Evolutionary conservation across 2,113 vertebrate genomes (phyloP), one percentile per base, ranked within the genome.

Genomic region (Bubo scandiacus): DNA sequence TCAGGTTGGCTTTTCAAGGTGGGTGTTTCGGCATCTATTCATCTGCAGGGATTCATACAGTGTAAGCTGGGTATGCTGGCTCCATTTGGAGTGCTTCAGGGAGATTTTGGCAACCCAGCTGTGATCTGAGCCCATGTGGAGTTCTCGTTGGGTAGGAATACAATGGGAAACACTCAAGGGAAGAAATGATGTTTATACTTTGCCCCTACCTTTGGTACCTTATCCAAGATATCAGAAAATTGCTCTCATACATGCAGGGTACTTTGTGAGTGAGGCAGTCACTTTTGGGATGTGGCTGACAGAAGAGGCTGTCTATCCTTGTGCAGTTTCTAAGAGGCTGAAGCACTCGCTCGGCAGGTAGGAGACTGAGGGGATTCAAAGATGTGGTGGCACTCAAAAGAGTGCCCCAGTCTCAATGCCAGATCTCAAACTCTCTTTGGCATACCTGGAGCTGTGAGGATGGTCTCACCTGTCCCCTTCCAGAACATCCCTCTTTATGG

Each of bases 281-380:
- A 34, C 26, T 72, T 92, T 15, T 45, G 63, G 38, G 43, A 72
- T 0, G 3, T 42, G 40, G 13, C 43, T 77, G 62, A 51, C 54
- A 70, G 32, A 95, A 57, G 32, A 83, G 26, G 6, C 12, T 52
- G 13, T 65, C 55, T 90, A 30, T 70, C 63, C 62, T 42, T 59
- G 12, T 36, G 71, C 51, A 36, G 38, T 15, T 49, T 9, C 30
- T 84, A 47, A 79, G 47, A 20, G 58, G 27, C 34, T 2, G 3
- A 66, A 61, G 54, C 36, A 18, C 30, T 81, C 0, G 0, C 32
- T 79, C 3, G 2, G 25, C 58, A 47, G 18, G 17, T 59, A 81
- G 68, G 45, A 84, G 7, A 42, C 27, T 0, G 2, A 79, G 65
- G 78, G 15, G 12, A 70, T n/a, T 68, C 25, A 82, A 74, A 68